Evolutionary conservation across 2,888 invertebrate species (phyloP).

Genomic region (Octodonta nipae): DNA sequence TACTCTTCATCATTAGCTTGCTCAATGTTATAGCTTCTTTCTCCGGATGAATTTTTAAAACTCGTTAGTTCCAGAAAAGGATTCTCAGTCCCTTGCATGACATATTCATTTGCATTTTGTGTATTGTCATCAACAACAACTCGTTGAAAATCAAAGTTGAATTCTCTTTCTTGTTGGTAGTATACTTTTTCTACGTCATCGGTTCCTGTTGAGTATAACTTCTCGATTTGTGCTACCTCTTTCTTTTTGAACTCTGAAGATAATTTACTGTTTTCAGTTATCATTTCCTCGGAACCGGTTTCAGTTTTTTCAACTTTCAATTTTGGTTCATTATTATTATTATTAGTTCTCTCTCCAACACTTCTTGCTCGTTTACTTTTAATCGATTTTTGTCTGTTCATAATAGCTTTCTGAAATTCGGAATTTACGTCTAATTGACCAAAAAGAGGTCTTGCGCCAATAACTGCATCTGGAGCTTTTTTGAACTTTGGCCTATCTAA

Average conservation of each 20-base stretch:
- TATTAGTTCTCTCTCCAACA: constrained; percentile 13
- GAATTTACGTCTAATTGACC: constrained; percentile 32
- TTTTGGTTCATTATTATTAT: constrained; percentile 17
- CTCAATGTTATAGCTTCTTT: neutral
- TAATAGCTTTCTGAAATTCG: constrained; percentile 33
- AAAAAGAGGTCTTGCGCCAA: constrained; percentile 33
- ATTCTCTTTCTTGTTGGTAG: constrained; percentile 29
- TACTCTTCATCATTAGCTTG: constrained; percentile 23
- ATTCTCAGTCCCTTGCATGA: constrained; percentile 1
- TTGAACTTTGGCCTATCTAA: too few relatives aligned
- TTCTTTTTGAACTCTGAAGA: constrained; percentile 21
- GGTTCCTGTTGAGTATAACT: constrained; percentile 23
- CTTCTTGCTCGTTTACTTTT: constrained; percentile 22
- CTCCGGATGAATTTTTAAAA: constrained; percentile 1
- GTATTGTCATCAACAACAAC: constrained; percentile 24
- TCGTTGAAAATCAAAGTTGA: constrained; percentile 29
- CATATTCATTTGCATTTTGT: neutral
- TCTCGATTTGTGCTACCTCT: constrained; percentile 26
- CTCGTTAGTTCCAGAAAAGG: too few relatives aligned
- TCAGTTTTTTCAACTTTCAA: constrained; percentile 21
- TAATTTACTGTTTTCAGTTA: constrained; percentile 17
- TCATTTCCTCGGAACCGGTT: constrained; percentile 15
- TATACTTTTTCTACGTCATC: constrained; percentile 32
- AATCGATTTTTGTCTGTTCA: constrained; percentile 25
- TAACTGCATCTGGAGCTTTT: constrained; percentile 32